phyloP scores from a whole-genome alignment of 1,140 invertebrate genomes.

The Brachionus rubens region DNA sequence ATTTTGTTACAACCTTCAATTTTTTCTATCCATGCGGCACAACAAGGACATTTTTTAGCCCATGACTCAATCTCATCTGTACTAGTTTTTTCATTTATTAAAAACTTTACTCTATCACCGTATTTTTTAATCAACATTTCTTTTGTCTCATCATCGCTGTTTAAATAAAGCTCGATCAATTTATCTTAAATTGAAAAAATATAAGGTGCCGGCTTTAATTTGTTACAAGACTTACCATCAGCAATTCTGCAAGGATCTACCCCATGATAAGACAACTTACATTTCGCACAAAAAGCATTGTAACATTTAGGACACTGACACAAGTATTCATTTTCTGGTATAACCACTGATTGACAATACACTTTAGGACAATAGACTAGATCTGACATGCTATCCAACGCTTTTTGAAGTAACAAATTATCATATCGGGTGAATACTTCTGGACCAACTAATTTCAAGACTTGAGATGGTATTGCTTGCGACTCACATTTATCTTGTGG shows the following conservation, averaged over 20 bases:
- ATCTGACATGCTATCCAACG: constrained; percentile 67
- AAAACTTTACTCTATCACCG: constrained; percentile 63
- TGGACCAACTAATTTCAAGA: constrained; percentile 63
- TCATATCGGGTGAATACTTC: constrained; percentile 68
- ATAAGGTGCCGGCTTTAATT: too few relatives aligned
- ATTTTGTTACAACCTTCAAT: constrained; percentile 73
- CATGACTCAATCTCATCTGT: constrained; percentile 66
- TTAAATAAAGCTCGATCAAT: constrained; percentile 62
- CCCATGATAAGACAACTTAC: constrained; percentile 69
- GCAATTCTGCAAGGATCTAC: constrained; percentile 66
- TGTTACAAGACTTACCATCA: constrained; percentile 52
- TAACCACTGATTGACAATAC: constrained; percentile 66
- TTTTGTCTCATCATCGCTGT: constrained; percentile 59
- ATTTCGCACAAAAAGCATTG: constrained; percentile 68
- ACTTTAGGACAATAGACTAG: constrained; percentile 67
- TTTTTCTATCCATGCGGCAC: constrained; percentile 65
- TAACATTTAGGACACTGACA: constrained; percentile 64
- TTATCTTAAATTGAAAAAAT: constrained; percentile 57
- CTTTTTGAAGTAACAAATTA: constrained; percentile 63
- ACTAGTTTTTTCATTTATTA: constrained; percentile 64
- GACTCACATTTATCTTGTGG: constrained; percentile 66
- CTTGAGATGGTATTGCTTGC: constrained; percentile 63
- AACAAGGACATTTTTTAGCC: constrained; percentile 68
- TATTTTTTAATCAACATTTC: constrained; percentile 63
- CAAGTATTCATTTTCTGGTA: constrained; percentile 45